phyloP scores from a whole-genome alignment of 2,888 invertebrate genomes.

The Dicroscelio sp. region DNA sequence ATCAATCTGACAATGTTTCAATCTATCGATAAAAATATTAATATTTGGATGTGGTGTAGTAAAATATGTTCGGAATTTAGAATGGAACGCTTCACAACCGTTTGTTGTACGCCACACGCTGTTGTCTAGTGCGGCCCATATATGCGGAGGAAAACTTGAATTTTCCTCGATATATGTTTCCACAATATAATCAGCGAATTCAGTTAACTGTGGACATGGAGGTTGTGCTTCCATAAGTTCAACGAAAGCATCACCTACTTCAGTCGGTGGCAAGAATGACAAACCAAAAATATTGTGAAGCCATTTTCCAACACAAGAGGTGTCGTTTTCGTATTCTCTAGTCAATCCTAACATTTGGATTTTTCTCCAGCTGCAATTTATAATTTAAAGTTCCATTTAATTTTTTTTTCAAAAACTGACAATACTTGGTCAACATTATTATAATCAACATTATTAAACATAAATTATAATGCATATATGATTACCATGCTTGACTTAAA shows the following conservation, averaged over 20 bases:
- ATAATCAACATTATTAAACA: neutral
- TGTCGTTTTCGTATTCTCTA: neutral
- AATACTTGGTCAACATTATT: neutral
- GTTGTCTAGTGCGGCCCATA: neutral
- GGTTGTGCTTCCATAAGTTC: neutral
- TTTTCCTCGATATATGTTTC: neutral
- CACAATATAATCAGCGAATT: neutral
- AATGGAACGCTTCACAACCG: slow-evolving; percentile 16
- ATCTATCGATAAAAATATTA: neutral
- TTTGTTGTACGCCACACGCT: slow-evolving; percentile 9
- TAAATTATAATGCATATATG: neutral
- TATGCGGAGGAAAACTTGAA: neutral
- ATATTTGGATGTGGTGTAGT: neutral
- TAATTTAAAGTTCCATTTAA: no score
- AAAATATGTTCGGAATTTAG: neutral
- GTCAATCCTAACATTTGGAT: neutral
- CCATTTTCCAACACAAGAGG: neutral
- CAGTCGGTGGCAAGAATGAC: neutral
- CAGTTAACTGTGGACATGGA: neutral
- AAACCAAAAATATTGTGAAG: neutral
- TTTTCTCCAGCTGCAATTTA: neutral
- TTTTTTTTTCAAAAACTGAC: no score
- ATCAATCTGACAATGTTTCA: neutral
- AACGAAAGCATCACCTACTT: neutral
- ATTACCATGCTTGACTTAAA: slow-evolving; percentile 20